phyloP scores from a whole-genome alignment of 2,113 vertebrate species.

The Melanotaenia duboulayi region DNA sequence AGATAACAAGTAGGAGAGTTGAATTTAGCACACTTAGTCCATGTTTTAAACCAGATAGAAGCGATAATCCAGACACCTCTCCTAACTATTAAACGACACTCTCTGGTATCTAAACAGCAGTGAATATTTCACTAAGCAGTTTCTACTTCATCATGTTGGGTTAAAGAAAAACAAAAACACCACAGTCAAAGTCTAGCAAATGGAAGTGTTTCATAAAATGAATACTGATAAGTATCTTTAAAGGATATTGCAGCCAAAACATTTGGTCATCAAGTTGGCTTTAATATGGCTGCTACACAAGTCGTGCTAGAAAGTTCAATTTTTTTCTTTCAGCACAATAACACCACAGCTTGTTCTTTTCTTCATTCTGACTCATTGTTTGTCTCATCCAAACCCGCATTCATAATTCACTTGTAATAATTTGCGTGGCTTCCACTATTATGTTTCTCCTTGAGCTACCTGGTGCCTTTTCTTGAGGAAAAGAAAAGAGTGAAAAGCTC shows the following conservation, averaged over 20 bases:
- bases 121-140: not conserved
- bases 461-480: slow-evolving; percentile 39
- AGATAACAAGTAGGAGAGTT: not conserved
- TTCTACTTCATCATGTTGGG: not conserved
- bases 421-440: slow-evolving; percentile 11
- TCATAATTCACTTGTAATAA: slow-evolving; percentile 60
- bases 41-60: not conserved
- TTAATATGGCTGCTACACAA: slow-evolving; percentile 18
- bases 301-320: slow-evolving; percentile 28
- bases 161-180: not conserved
- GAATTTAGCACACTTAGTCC: too few species aligned
- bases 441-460: slow-evolving; percentile 35
- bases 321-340: slow-evolving; percentile 38
- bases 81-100: too few species aligned
- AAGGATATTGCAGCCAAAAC: slow-evolving; percentile 19
- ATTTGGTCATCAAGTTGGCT: slow-evolving; percentile 15
- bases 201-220: not conserved
- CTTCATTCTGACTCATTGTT: slow-evolving; percentile 49
- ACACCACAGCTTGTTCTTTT: slow-evolving; percentile 17
- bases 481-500: slow-evolving; percentile 22
- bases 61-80: not conserved
- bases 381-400: slow-evolving; percentile 43
- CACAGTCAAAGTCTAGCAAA: too few species aligned
- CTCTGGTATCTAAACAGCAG: not conserved
- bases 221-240: not conserved